phyloP scores from a whole-genome alignment of 2,888 invertebrate genomes.

The Euclidia mi region DNA sequence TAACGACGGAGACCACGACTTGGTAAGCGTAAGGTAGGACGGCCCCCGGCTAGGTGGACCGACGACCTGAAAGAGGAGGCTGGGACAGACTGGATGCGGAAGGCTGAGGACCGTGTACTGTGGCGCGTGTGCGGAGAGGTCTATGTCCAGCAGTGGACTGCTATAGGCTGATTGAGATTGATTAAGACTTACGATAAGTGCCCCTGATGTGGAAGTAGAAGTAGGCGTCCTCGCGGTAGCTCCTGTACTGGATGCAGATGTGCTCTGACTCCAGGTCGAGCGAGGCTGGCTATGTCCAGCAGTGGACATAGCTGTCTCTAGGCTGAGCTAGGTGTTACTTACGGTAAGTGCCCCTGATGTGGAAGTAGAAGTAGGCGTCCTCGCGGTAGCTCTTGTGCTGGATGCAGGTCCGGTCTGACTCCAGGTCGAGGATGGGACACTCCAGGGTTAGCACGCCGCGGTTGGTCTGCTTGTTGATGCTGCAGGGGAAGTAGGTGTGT shows the following conservation, averaged over 20 bases:
- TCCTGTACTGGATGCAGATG: constrained; percentile 68
- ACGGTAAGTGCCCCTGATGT: constrained; percentile 72
- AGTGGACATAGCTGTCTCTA: too few species aligned
- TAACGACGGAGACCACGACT: too few species aligned
- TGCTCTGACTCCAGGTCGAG: constrained; percentile 71
- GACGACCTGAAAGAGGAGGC: too few species aligned
- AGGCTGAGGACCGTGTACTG: too few species aligned
- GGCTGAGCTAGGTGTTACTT: constrained; percentile 59
- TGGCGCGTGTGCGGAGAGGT: too few species aligned
- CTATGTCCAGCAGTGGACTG: too few species aligned
- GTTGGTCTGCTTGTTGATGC: constrained; percentile 62
- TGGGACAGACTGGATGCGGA: too few species aligned
- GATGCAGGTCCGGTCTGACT: constrained; percentile 68
- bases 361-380: constrained; percentile 63
- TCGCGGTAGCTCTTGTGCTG: constrained; percentile 70
- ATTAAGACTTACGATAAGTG: neutral
- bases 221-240: constrained; percentile 61
- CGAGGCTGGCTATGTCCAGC: too few species aligned
- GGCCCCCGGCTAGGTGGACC: too few species aligned
- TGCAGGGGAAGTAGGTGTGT: constrained; percentile 31
- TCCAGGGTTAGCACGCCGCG: constrained; percentile 65
- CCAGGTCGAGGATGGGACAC: constrained; percentile 67
- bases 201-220: constrained; percentile 64
- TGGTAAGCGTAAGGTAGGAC: too few species aligned
- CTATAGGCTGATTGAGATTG: too few species aligned